These are phyloP conservation scores for Brachynemurus nebulosus DNA, from an alignment of 2,888 invertebrate species.

Conservation along the genomic window DNA sequence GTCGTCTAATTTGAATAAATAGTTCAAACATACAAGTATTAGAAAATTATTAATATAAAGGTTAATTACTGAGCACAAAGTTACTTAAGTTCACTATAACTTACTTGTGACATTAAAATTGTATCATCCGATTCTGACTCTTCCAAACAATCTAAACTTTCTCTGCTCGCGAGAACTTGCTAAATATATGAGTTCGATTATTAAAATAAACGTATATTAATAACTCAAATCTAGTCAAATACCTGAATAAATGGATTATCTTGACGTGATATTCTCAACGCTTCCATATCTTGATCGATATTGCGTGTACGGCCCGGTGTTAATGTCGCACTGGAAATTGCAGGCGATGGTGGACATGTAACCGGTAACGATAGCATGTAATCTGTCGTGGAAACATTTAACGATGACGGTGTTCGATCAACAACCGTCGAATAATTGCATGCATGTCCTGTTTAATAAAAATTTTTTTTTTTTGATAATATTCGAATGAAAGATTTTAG, in stretches of 20 bases:
- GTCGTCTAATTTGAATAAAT: no score
- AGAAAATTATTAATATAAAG: no score
- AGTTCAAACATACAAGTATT: no score
- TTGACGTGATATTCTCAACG: constrained; percentile 62
- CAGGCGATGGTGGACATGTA: constrained; percentile 34
- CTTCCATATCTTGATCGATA: constrained; percentile 76
- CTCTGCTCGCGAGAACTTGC: constrained; percentile 67
- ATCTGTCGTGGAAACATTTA: constrained; percentile 30
- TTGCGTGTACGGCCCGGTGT: constrained; percentile 63
- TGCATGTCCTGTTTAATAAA: background rate
- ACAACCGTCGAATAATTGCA: constrained; percentile 24
- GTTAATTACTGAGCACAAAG: no score
- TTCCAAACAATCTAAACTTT: constrained; percentile 58
- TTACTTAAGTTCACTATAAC: no score
- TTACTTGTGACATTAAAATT: constrained; percentile 63
- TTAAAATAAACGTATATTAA: background rate
- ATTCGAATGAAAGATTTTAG: background rate
- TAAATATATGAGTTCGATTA: constrained; percentile 27
- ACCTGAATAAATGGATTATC: constrained; percentile 77
- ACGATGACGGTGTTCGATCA: constrained; percentile 28
- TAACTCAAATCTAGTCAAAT: constrained; percentile 9
- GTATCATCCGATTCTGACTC: constrained; percentile 65
- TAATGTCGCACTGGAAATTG: constrained; percentile 49
- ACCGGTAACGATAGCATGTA: constrained; percentile 28
- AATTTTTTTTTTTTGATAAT: no score